Conservation (phyloP, 2,888 invertebrate species). For the Acheta domesticus region DNA sequence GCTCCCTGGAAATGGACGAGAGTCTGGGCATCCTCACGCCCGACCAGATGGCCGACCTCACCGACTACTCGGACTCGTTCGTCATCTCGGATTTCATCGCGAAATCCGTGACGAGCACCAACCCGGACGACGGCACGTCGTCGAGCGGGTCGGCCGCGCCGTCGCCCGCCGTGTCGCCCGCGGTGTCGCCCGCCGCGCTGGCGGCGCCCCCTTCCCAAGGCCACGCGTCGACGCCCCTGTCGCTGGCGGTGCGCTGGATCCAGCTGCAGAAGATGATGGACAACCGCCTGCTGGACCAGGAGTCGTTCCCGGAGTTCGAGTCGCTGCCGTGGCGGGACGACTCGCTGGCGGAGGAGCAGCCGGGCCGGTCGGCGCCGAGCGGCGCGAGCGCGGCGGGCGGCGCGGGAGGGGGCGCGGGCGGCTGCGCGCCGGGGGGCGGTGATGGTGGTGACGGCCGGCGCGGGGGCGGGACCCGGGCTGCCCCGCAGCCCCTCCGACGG, state of each 20-base stretch:
- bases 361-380: background rate
- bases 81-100: background rate
- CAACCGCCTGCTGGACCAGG: slow-evolving; percentile 18
- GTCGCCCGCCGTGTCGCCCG: background rate
- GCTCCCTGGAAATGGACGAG: slow-evolving; percentile 77
- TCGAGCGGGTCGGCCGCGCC: slow-evolving; percentile 22
- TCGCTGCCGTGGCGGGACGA: background rate
- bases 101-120: too few species aligned
- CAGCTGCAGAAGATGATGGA: slow-evolving; percentile 4
- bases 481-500: background rate
- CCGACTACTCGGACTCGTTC: slow-evolving; percentile 34
- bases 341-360: background rate
- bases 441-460: background rate
- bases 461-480: too few species aligned
- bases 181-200: background rate
- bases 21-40: slow-evolving; percentile 83
- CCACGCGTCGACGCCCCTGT: background rate
- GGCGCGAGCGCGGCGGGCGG: background rate
- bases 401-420: background rate
- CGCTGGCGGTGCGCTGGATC: slow-evolving; percentile 18
- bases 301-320: slow-evolving; percentile 21
- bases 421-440: background rate
- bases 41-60: slow-evolving; percentile 77
- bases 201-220: background rate
- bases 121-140: background rate